These are phyloP conservation scores for Caradrina clavipalpis DNA, from an alignment of 2,888 invertebrate species.

Conservation along the genomic window DNA sequence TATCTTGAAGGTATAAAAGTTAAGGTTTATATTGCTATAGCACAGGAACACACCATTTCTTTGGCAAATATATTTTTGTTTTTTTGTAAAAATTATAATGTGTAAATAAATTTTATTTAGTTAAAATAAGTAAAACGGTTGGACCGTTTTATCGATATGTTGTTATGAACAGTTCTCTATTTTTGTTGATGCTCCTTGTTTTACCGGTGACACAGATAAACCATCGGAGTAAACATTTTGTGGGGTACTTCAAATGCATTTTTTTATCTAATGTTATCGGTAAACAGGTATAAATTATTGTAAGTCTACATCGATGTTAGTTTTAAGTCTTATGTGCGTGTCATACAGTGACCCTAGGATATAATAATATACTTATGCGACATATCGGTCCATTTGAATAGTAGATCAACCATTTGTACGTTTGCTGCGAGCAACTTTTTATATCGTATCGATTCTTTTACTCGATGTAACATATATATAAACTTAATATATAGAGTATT, in stretches of 20 bases:
- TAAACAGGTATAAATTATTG: constrained; percentile 18
- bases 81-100: constrained; percentile 15
- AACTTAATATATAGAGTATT: not conserved
- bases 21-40: constrained; percentile 4
- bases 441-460: constrained; percentile 6
- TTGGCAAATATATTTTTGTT: constrained; percentile 43
- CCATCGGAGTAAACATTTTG: not conserved
- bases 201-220: constrained; percentile 8
- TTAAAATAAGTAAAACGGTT: constrained; percentile 28
- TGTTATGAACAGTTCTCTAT: constrained; percentile 40
- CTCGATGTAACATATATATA: constrained; percentile 14
- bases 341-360: constrained; percentile 30
- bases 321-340: constrained; percentile 17
- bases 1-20: constrained; percentile 12
- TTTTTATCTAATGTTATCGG: constrained; percentile 17
- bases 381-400: constrained; percentile 19
- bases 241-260: constrained; percentile 24
- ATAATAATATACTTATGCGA: constrained; percentile 9
- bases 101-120: constrained; percentile 48
- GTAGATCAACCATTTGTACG: constrained; percentile 7
- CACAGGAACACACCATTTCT: constrained; percentile 44
- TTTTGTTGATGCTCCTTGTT: constrained; percentile 16
- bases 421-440: constrained; percentile 33
- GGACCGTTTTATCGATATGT: constrained; percentile 38
- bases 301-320: constrained; percentile 47